Conservation (phyloP, 2,113 vertebrate species). For the Ardeotis arabs region DNA sequence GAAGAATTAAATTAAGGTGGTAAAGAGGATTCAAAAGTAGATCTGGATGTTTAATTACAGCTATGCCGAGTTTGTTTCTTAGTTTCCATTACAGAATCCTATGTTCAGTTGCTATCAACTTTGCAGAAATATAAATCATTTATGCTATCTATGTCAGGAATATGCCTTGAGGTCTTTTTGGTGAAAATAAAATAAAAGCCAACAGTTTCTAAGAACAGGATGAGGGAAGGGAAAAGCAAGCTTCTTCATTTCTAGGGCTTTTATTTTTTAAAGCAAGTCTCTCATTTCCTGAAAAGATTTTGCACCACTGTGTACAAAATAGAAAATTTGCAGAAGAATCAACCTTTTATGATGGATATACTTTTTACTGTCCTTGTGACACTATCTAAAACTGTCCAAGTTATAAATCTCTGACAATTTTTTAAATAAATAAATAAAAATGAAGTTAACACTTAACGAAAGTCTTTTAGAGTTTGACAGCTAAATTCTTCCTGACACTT, state of each 20-base stretch:
- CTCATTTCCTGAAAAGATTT: background rate
- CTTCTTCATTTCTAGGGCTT: background rate
- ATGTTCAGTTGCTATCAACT: background rate
- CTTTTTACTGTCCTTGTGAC: background rate
- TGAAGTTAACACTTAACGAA: background rate
- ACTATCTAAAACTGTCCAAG: background rate
- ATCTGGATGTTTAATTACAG: background rate
- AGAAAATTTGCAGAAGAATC: background rate
- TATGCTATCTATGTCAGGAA: background rate
- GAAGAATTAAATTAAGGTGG: background rate
- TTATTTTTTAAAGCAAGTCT: background rate
- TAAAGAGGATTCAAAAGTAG: background rate
- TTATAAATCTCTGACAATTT: background rate
- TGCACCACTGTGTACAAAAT: background rate
- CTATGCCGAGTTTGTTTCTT: background rate
- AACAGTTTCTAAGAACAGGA: background rate
- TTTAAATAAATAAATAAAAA: too few relatives aligned
- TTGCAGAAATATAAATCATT: background rate
- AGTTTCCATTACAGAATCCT: background rate
- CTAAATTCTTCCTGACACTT: background rate
- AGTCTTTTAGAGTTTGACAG: background rate
- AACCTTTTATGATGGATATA: fast-evolving
- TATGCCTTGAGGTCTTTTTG: background rate
- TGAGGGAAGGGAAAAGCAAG: background rate
- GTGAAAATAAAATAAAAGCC: background rate